Conservation (phyloP, 2,888 invertebrate species). For the Minunthozetes semirufus region DNA sequence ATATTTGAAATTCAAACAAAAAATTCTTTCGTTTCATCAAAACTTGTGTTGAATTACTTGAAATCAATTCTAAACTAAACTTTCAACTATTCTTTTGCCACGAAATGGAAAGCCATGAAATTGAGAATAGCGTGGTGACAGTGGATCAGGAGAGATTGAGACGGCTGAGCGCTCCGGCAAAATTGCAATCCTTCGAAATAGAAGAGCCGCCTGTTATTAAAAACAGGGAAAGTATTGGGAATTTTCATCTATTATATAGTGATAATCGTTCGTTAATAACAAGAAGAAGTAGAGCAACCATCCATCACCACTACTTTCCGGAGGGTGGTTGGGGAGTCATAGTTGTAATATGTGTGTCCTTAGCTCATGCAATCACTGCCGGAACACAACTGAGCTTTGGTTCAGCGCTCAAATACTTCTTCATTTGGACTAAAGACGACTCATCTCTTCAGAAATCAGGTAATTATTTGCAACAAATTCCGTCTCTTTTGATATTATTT, state of each 20-base stretch:
- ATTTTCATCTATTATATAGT: conserved; percentile 3
- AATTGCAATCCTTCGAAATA: not conserved
- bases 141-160: not conserved
- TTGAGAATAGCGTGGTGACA: too few relatives aligned
- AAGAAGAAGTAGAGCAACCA: conserved; percentile 45
- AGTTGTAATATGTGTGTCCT: conserved; percentile 47
- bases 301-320: conserved; percentile 72
- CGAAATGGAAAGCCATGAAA: not conserved
- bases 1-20: too few relatives aligned
- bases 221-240: not conserved
- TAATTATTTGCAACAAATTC: not conserved
- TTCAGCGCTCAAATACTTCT: not conserved
- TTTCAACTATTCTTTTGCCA: too few relatives aligned
- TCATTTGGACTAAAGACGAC: not conserved
- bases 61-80: not conserved
- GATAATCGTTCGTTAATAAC: conserved; percentile 26
- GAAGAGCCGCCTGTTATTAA: not conserved
- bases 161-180: conserved; percentile 26
- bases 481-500: not conserved
- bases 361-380: conserved; percentile 48
- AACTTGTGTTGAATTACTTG: not conserved
- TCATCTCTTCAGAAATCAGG: not conserved
- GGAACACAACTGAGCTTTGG: conserved; percentile 44
- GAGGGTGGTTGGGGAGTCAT: conserved; percentile 56
- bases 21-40: too few relatives aligned